Evolutionary conservation across 2,113 vertebrate species (phyloP), one percentile per base, ranked within the genome.

Genomic region (Phrynocephalus versicolor): DNA sequence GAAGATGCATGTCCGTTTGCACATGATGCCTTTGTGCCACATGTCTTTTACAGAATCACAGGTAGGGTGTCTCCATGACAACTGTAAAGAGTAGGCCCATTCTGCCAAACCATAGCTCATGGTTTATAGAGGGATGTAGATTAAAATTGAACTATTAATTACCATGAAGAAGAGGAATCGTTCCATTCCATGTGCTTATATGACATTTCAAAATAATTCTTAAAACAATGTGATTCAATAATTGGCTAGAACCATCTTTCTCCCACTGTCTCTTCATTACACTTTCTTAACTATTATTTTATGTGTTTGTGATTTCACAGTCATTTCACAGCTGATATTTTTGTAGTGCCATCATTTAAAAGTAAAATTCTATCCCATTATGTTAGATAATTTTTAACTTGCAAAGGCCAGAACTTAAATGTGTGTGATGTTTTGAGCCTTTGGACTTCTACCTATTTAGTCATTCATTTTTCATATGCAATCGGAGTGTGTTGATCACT

Each of bases 221-320:
- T 60, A 33, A 39, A 62, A 72, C 8, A 72, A 41, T 33, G 13
- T 64, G 25, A 51, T 70, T 67, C n/a, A 72, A 65, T 70, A 81
- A 35, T 10, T 57, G 41, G 23, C 10, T 27, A 45, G 37, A 72
- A 41, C 8, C 18, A 8, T 64, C 60, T 81, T 88, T 90, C 60
- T 67, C 94, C 67, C 84, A 83, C 80, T 89, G 62, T 92, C 71
- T 84, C 84, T 82, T 81, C 65, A 51, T 88, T 76, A 70, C 78
- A 76, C 74, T 83, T 92, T 85, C 84, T 90, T 69, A n/a, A n/a
- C n/a, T n/a, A 73, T 9, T 84, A 71, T n/a, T 58, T 51, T 67
- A 23, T 62, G 33, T 83, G 79, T 85, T 88, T 90, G 87, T 89
- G 90, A 94, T 89, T 94, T 93, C 90, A 91, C 73, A 89, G 88